Evolutionary conservation across 35 echinoderm and acorn worm species (phyloP).

Genomic region (Acanthaster planci): DNA sequence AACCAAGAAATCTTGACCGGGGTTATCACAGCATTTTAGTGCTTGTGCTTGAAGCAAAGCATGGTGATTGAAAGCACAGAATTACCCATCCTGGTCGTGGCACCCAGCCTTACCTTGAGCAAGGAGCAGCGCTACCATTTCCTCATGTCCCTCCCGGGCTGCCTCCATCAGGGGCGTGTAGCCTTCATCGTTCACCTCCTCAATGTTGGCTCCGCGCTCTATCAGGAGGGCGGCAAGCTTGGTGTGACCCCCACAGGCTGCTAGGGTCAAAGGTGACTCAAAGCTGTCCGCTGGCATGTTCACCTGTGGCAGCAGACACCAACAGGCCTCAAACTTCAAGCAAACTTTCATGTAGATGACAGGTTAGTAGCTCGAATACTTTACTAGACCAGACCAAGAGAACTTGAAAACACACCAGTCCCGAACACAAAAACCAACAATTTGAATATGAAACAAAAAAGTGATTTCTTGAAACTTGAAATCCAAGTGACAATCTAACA

Average conservation of each 20-base stretch:
- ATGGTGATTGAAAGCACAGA: background rate
- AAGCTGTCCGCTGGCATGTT: slow-evolving; percentile 99
- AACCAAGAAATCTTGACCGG: too few species aligned
- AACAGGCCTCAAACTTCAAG: too few species aligned
- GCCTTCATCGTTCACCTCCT: slow-evolving; percentile 98
- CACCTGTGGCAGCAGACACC: slow-evolving; percentile 38
- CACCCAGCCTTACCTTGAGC: slow-evolving; percentile 67
- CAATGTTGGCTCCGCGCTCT: slow-evolving; percentile 93
- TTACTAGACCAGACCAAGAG: too few species aligned
- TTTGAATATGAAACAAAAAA: too few species aligned
- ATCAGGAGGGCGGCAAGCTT: slow-evolving; percentile 86
- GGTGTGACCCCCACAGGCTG: slow-evolving; percentile 94
- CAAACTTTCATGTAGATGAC: too few species aligned
- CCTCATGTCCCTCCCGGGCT: slow-evolving; percentile 95
- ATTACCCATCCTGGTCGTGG: background rate
- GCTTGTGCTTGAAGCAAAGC: too few species aligned
- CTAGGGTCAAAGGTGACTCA: slow-evolving; percentile 92
- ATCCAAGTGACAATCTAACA: too few species aligned
- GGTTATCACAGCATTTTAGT: too few species aligned
- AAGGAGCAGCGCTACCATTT: slow-evolving; percentile 93
- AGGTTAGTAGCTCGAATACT: too few species aligned
- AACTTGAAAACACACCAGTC: too few species aligned
- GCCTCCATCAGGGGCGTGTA: slow-evolving; percentile 99
- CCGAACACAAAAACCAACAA: too few species aligned
- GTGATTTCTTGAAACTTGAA: too few species aligned